Evolutionary conservation across 1,140 invertebrate species (phyloP).

Genomic region (Caenorhabditis remanei): DNA sequence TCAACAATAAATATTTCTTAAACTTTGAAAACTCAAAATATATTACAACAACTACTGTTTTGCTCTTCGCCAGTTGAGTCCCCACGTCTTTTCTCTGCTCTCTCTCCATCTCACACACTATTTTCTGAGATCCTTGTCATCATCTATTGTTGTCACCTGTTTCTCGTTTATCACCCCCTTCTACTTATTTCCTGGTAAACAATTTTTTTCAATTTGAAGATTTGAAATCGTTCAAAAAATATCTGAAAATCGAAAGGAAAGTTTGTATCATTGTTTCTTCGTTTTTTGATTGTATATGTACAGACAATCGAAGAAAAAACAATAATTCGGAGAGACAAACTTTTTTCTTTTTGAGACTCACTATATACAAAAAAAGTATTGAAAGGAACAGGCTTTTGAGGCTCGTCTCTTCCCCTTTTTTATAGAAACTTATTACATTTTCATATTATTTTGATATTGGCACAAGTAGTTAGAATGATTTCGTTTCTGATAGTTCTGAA

Average conservation of each 20-base stretch:
- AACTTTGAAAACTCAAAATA: not conserved
- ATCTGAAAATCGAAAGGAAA: not conserved
- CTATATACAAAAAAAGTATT: slow-evolving; percentile 34
- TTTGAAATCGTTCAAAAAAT: not conserved
- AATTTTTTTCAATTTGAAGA: not conserved
- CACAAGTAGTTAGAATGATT: too few species aligned
- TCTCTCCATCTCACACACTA: not conserved
- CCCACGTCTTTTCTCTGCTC: not conserved
- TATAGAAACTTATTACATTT: not conserved
- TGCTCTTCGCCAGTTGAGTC: not conserved
- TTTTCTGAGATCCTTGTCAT: slow-evolving; percentile 10
- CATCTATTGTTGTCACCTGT: slow-evolving; percentile 39
- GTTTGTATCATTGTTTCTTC: not conserved
- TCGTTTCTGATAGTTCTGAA: too few species aligned
- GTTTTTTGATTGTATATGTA: not conserved
- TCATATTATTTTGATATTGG: not conserved
- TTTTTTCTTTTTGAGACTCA: not conserved
- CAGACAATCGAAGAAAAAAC: not conserved
- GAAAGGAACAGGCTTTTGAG: not conserved
- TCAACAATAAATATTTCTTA: not conserved
- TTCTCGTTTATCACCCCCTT: slow-evolving; percentile 22
- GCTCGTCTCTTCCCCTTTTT: not conserved
- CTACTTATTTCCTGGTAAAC: slow-evolving; percentile 1
- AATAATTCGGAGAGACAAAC: slow-evolving; percentile 30
- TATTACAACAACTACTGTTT: slow-evolving; percentile 15